A percentile compares a stretch with the other conserved stretches of the same genome.
Evolutionary conservation across 2,797 vertebrate genomes (phyloP).

Genomic region (Pangasius larnaudii): DNA sequence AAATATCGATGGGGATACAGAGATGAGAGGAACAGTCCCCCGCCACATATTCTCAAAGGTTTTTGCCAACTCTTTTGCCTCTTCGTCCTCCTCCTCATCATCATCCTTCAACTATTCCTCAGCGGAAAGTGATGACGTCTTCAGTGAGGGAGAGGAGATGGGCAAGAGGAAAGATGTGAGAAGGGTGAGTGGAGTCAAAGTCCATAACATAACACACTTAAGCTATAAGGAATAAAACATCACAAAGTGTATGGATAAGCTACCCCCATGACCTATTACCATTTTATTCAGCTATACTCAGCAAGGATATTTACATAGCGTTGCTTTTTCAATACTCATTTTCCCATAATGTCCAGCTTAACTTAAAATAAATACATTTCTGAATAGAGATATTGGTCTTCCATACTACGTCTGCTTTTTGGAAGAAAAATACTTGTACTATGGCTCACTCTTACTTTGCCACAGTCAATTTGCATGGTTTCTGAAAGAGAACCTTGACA

Average conservation of each 20-base stretch:
- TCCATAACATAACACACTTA: not conserved
- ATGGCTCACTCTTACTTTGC: conserved; percentile 49
- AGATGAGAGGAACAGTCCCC: conserved; percentile 44
- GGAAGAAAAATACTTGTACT: conserved; percentile 13
- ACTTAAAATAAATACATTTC: not conserved
- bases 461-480: conserved; percentile 74
- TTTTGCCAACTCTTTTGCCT: conserved; percentile 65
- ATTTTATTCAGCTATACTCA: not conserved
- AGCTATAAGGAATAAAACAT: not conserved
- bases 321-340: not conserved
- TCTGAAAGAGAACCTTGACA: conserved; percentile 74
- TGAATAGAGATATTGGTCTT: not conserved
- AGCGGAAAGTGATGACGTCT: conserved; percentile 80
- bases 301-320: not conserved
- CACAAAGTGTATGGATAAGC: not conserved
- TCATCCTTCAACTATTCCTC: conserved; percentile 78
- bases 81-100: conserved; percentile 69
- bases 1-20: not conserved
- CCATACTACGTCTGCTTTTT: conserved; percentile 6
- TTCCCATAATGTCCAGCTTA: not conserved
- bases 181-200: conserved; percentile 70
- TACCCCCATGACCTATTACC: not conserved
- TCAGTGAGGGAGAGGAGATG: conserved; percentile 77
- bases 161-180: conserved; percentile 68
- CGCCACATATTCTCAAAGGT: conserved; percentile 68